phyloP scores from a whole-genome alignment of 2,888 invertebrate species.

The Coremacera marginata region DNA sequence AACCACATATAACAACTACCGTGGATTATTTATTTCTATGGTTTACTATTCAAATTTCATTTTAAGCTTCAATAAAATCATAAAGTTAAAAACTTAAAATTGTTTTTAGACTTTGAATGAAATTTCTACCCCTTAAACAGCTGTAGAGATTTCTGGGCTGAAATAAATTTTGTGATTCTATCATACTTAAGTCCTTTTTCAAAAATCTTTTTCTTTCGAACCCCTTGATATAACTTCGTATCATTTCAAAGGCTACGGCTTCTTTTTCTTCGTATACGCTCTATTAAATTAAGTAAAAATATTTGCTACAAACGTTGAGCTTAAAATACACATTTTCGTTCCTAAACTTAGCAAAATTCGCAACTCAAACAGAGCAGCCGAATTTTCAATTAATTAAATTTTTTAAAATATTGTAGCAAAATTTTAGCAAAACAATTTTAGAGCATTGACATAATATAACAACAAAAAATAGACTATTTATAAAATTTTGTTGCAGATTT shows the following conservation, averaged over 20 bases:
- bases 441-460: background rate
- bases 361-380: background rate
- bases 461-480: background rate
- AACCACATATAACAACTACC: background rate
- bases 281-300: background rate
- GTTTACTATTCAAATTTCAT: background rate
- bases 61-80: background rate
- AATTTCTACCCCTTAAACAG: background rate
- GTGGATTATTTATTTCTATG: background rate
- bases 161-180: background rate
- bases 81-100: background rate
- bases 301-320: background rate
- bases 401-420: background rate
- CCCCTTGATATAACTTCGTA: background rate
- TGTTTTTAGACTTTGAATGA: background rate
- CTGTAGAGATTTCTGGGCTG: background rate
- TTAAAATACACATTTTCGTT: background rate
- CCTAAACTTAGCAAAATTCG: slow-evolving; percentile 18
- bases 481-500: background rate
- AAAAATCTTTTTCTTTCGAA: background rate
- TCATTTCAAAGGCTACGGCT: background rate
- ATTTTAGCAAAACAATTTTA: slow-evolving; percentile 7
- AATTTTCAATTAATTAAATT: background rate
- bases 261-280: background rate
- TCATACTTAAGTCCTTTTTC: background rate